phyloP scores from a whole-genome alignment of 2,797 vertebrate genomes.

The Bovichtus diacanthus region DNA sequence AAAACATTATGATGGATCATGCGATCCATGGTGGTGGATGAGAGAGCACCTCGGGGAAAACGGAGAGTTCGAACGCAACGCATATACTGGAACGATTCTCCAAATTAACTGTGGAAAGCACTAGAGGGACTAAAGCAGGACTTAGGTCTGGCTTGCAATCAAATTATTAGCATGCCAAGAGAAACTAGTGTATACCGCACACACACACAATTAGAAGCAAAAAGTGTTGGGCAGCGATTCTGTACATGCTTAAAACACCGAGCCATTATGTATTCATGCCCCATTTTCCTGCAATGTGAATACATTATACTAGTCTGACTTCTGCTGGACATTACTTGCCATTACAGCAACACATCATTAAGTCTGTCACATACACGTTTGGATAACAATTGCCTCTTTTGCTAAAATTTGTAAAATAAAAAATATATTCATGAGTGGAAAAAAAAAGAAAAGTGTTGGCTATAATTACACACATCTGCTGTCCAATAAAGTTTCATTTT shows the following conservation, averaged over 20 bases:
- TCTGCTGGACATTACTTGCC: conserved; percentile 77
- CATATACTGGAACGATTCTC: conserved; percentile 50
- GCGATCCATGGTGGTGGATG: conserved; percentile 41
- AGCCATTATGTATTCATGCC: conserved; percentile 9
- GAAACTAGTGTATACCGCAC: conserved; percentile 21
- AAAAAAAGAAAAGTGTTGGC: too few species aligned
- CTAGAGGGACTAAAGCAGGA: conserved; percentile 51
- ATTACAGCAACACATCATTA: conserved; percentile 57
- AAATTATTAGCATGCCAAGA: conserved; percentile 36
- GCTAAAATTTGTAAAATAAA: not conserved
- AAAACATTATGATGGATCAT: conserved; percentile 70
- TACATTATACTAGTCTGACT: conserved; percentile 76
- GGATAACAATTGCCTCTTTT: not conserved
- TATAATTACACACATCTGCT: not conserved
- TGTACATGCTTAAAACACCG: conserved; percentile 20
- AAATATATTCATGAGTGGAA: not conserved
- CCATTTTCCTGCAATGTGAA: conserved; percentile 27
- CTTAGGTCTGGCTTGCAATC: conserved; percentile 47
- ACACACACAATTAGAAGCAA: conserved; percentile 7
- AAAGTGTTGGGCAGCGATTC: not conserved
- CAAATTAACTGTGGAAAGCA: conserved; percentile 66
- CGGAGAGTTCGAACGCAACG: conserved; percentile 31
- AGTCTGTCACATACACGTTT: not conserved
- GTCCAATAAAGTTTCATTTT: not conserved
- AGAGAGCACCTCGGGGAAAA: conserved; percentile 59